Percentiles rank a stretch among this genome's conserved stretches.
Conservation (phyloP, 2,888 invertebrate genomes). For the Caenorhabditis macrosperma region DNA sequence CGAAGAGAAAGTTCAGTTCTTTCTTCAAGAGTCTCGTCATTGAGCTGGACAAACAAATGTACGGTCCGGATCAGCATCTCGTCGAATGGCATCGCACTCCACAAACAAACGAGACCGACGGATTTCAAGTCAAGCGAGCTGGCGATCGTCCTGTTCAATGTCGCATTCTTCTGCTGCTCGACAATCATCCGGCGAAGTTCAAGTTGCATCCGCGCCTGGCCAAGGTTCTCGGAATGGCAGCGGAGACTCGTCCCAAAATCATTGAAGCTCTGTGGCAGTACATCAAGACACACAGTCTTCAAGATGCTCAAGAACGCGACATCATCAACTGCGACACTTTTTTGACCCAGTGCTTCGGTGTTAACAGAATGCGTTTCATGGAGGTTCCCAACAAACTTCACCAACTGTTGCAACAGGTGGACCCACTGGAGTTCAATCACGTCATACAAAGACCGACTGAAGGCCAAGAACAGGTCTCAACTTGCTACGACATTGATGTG, state of each 20-base stretch:
- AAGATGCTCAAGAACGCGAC: constrained; percentile 95
- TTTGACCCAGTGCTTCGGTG: constrained; percentile 94
- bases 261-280: constrained; percentile 99
- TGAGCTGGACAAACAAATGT: constrained; percentile 97
- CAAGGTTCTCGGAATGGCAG: constrained; percentile 95
- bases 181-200: constrained; percentile 97
- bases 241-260: constrained; percentile 95
- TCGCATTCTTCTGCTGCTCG: constrained; percentile 94
- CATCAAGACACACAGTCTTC: constrained; percentile 92
- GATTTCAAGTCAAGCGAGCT: constrained; percentile 89
- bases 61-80: constrained; percentile 98
- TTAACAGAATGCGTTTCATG: constrained; percentile 95
- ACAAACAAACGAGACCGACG: constrained; percentile 94
- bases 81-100: constrained; percentile 99
- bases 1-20: constrained; percentile 93
- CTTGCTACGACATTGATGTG: constrained; percentile 91
- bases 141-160: constrained; percentile 99
- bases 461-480: constrained; percentile 84
- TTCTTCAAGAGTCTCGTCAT: constrained; percentile 99
- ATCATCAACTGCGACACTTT: constrained; percentile 97
- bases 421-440: constrained; percentile 98
- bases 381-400: constrained; percentile 97
- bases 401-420: constrained; percentile 95
- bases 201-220: constrained; percentile 97
- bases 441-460: constrained; percentile 85